Percentiles rank a stretch among this genome's conserved stretches.
These are phyloP conservation scores for Peromyscus attwateri DNA, from an alignment of 2,797 vertebrate species.

Conservation along the genomic window DNA sequence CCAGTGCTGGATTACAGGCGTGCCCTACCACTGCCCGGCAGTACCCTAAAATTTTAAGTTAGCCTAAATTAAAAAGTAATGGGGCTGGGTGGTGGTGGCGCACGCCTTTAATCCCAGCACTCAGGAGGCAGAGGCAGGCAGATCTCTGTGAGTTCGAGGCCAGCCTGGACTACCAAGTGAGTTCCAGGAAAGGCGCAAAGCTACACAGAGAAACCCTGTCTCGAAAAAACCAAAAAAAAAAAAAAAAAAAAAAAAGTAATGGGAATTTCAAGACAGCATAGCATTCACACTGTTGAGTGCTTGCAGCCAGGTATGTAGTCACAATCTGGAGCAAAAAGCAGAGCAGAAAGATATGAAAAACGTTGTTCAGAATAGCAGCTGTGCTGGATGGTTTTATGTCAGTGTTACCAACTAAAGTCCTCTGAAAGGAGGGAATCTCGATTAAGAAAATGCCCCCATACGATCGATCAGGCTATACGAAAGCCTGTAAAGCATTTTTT, in stretches of 20 bases:
- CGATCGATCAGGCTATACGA: neutral
- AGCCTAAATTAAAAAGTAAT: neutral
- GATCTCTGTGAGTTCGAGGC: too few relatives aligned
- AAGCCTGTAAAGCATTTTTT: neutral
- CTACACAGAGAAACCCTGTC: too few relatives aligned
- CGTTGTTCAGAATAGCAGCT: neutral
- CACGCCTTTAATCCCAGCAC: too few relatives aligned
- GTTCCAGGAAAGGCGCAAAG: too few relatives aligned
- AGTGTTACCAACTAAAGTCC: neutral
- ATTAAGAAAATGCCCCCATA: neutral
- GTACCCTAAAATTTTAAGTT: neutral
- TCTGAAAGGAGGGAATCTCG: neutral
- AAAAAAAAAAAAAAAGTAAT: neutral
- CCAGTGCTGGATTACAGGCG: too few relatives aligned
- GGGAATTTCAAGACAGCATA: neutral
- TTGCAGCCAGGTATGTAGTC: neutral
- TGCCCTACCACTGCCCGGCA: too few relatives aligned
- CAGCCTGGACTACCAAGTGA: too few relatives aligned
- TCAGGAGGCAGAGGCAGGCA: too few relatives aligned
- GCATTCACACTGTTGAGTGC: neutral
- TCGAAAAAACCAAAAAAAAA: too few relatives aligned
- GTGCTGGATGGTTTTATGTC: neutral
- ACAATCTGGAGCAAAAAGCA: neutral
- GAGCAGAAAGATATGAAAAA: neutral
- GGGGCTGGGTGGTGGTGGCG: too few relatives aligned